A percentile compares a stretch with the other conserved stretches of the same genome.
Conservation (phyloP, 2,113 vertebrate genomes). For the Arothron firmamentum region DNA sequence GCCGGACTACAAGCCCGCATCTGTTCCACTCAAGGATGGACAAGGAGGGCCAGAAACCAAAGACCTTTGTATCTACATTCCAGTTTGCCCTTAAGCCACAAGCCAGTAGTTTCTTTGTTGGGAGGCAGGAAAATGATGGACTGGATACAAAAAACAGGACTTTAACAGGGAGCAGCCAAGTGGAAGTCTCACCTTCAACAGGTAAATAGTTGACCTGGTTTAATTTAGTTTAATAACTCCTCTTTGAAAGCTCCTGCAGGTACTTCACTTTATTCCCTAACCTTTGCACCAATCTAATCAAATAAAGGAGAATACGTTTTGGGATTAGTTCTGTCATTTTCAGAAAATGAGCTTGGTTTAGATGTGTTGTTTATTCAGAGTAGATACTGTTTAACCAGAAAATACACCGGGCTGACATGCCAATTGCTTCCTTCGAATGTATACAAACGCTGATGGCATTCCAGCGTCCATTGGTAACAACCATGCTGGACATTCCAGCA, state of each 20-base stretch:
- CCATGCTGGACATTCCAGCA: constrained; percentile 28
- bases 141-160: constrained; percentile 7
- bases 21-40: constrained; percentile 50
- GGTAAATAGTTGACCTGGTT: constrained; percentile 40
- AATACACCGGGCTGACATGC: not conserved
- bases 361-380: too few species aligned
- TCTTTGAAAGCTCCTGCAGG: constrained; percentile 5
- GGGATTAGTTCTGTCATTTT: too few species aligned
- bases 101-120: not conserved
- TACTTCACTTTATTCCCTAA: not conserved
- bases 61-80: constrained; percentile 68
- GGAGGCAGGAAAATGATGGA: constrained; percentile 31
- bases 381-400: too few species aligned
- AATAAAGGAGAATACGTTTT: too few species aligned
- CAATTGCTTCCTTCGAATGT: not conserved
- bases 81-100: constrained; percentile 57
- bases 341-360: too few species aligned
- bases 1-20: not conserved
- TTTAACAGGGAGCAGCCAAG: constrained; percentile 16
- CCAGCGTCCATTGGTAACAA: constrained; percentile 10
- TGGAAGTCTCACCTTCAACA: constrained; percentile 27
- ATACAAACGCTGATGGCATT: constrained; percentile 18
- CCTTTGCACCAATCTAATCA: too few species aligned
- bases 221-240: not conserved
- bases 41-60: constrained; percentile 43